phyloP scores from a whole-genome alignment of 2,113 vertebrate genomes.

The Lepus timidus region DNA sequence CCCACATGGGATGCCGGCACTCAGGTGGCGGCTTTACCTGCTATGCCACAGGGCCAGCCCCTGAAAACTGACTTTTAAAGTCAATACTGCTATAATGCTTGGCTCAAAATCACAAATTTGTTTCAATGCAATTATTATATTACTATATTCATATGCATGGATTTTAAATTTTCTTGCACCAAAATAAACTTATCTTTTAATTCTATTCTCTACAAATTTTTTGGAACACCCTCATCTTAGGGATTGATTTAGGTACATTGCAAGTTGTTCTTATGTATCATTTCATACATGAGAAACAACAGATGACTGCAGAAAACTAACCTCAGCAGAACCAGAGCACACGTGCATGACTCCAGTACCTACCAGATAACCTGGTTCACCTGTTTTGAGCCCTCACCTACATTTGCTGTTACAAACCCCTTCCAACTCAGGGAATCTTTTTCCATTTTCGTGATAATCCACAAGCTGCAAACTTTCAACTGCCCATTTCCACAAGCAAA shows the following conservation, averaged over 20 bases:
- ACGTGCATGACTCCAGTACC: background rate
- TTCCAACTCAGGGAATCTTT: background rate
- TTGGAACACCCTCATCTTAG: background rate
- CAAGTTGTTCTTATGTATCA: background rate
- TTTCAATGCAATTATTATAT: background rate
- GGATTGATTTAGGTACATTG: background rate
- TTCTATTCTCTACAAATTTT: too few species aligned
- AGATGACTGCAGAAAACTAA: background rate
- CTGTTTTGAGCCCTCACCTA: background rate
- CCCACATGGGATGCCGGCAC: too few species aligned
- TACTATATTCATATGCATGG: too few species aligned
- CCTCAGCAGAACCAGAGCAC: background rate
- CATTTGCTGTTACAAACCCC: background rate
- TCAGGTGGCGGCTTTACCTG: too few species aligned
- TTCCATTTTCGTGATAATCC: background rate
- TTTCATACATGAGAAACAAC: background rate
- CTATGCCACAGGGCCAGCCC: too few species aligned
- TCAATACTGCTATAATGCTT: background rate
- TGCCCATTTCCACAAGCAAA: background rate
- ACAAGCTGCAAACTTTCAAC: background rate
- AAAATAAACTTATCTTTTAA: too few species aligned
- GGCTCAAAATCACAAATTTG: constrained; percentile 19
- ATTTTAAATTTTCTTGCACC: too few species aligned
- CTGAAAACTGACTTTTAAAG: background rate
- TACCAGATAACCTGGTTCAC: background rate